A percentile compares a stretch with the other conserved stretches of the same genome.
These are phyloP conservation scores for Pseudolycoriella hygida DNA, from an alignment of 2,888 invertebrate genomes.

Conservation along the genomic window DNA sequence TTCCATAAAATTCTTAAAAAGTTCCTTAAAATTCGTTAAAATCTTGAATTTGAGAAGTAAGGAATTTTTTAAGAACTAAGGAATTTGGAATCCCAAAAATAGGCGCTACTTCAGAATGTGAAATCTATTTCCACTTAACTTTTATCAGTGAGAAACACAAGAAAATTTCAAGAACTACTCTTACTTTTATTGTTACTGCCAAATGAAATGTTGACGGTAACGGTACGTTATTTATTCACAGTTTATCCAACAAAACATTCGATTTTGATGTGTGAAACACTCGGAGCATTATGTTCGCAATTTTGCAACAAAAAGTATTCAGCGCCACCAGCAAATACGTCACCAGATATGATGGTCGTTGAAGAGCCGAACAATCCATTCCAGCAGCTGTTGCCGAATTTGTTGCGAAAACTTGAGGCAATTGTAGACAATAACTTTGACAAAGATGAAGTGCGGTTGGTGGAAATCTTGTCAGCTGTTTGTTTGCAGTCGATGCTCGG, in stretches of 20 bases:
- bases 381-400: constrained; percentile 21
- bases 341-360: constrained; percentile 3
- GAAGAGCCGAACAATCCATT: constrained; percentile 12
- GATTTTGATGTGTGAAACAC: constrained; percentile 47
- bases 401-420: constrained; percentile 22
- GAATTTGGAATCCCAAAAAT: too few relatives aligned
- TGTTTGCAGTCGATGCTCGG: constrained; percentile 66
- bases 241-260: constrained; percentile 22
- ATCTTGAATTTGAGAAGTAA: too few relatives aligned
- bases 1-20: too few relatives aligned
- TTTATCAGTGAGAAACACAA: too few relatives aligned
- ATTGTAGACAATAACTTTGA: constrained; percentile 18
- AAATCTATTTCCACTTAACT: too few relatives aligned
- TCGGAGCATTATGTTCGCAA: constrained; percentile 54
- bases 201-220: background rate
- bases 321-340: background rate
- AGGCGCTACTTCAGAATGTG: too few relatives aligned
- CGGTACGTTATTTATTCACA: background rate
- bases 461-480: constrained; percentile 64
- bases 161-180: too few relatives aligned
- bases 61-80: too few relatives aligned
- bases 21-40: too few relatives aligned
- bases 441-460: constrained; percentile 32
- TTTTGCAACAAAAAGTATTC: constrained; percentile 18
- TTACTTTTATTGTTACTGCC: too few relatives aligned